phyloP scores from a whole-genome alignment of 2,888 invertebrate species.

The Timema cristinae region DNA sequence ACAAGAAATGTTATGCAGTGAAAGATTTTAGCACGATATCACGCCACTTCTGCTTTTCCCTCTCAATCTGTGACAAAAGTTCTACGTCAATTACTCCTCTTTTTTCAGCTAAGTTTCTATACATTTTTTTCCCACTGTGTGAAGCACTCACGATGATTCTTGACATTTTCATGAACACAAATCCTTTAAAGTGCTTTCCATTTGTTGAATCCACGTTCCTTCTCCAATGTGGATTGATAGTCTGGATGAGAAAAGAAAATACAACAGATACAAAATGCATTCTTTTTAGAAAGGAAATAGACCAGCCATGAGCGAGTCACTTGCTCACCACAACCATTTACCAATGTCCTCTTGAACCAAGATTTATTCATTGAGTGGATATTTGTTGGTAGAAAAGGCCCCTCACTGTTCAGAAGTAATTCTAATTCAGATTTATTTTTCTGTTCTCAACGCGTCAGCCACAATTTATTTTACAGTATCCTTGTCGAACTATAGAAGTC shows the following conservation, averaged over 20 bases:
- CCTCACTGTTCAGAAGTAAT: not conserved
- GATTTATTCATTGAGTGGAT: constrained; percentile 13
- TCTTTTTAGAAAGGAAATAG: not conserved
- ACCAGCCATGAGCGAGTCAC: not conserved
- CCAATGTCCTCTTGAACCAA: not conserved
- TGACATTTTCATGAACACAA: not conserved
- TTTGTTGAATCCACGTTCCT: not conserved
- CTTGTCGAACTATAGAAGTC: not conserved
- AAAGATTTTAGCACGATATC: constrained; percentile 7
- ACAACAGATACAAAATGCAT: not conserved
- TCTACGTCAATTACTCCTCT: constrained; percentile 8
- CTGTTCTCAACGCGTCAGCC: constrained; percentile 1
- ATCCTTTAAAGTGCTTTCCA: constrained; percentile 6
- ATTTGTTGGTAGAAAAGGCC: constrained; percentile 8
- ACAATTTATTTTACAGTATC: not conserved
- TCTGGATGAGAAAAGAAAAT: constrained; percentile 8
- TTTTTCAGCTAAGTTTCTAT: not conserved
- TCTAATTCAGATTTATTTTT: not conserved
- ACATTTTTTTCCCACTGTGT: constrained; percentile 16
- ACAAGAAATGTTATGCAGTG: constrained; percentile 2
- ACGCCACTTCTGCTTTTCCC: constrained; percentile 16
- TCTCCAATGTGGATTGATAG: not conserved
- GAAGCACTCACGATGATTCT: not conserved
- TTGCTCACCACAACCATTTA: constrained; percentile 2
- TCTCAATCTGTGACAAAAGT: not conserved